These are phyloP conservation scores for Macrochelys suwanniensis DNA, from an alignment of 2,797 vertebrate species.

Conservation along the genomic window DNA sequence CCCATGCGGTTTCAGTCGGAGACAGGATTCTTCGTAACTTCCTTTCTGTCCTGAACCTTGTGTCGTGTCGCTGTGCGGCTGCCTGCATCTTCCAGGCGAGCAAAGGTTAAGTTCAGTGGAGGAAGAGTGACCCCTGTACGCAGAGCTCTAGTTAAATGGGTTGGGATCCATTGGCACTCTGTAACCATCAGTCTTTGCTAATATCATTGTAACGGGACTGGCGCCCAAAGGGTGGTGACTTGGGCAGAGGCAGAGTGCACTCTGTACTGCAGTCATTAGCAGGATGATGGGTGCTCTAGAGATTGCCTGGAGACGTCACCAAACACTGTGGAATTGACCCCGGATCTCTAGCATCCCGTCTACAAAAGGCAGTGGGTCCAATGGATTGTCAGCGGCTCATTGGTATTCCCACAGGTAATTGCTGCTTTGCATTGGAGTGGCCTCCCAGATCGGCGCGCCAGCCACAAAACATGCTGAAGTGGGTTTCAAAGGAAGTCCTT, in stretches of 20 bases:
- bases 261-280: neutral
- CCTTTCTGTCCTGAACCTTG: neutral
- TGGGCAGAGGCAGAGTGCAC: neutral
- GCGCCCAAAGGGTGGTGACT: neutral
- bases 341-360: constrained; percentile 15
- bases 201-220: neutral
- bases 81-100: neutral
- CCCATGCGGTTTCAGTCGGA: neutral
- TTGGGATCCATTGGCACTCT: neutral
- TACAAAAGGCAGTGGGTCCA: neutral
- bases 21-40: neutral
- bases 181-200: neutral
- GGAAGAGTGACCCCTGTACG: neutral
- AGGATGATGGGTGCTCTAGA: neutral
- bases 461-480: neutral
- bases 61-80: neutral
- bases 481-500: neutral
- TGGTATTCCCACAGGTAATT: neutral
- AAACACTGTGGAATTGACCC: neutral
- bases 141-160: neutral
- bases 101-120: no score
- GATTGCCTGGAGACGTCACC: neutral
- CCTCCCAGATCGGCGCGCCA: neutral
- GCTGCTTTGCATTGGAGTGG: neutral
- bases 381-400: neutral